Base-by-base conservation (phyloP, 2,888 invertebrate species). In the Oligia latruncula region DNA sequence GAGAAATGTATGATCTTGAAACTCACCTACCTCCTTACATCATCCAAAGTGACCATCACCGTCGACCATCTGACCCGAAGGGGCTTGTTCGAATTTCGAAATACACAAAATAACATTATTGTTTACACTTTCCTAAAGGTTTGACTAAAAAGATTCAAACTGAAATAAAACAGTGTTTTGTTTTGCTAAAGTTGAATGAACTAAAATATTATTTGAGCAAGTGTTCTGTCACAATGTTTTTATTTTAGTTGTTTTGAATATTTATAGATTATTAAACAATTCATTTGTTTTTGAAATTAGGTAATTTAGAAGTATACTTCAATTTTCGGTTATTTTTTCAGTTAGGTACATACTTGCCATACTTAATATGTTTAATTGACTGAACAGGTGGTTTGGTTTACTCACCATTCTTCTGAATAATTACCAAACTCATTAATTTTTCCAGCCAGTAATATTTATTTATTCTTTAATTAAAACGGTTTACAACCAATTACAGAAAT, bases 1-100 rank as follows among this genome's bases (percentile, higher is more conserved):
- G 4, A 58, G 20, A 71, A 62, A 64, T 52, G 0, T 11, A 4
- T 68, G 20, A 49, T 74, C 35, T 77, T 84, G 84, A 84, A 71
- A 88, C 52, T 67, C 71, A 70, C 68, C 81, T 80, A 81, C 83
- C 82, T 78, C 71, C 83, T 87, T 87, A 73, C 87, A 80, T 90
- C 89, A 80, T 78, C 78, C 66, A 49, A 64, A 35, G 15, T 46
- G 0, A 13, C n/a, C n/a, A 58, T 58, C 55, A 11, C n/a, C 13
- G 4, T 49, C 15, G 20, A 20, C 3, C 4, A 29, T 13, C 29
- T 49, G 70, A 13, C 20, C 6, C 29, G 15, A 17, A 62, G 49
- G 15, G 15, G 2, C 15, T 4, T 1, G 23, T 74, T 74, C 52
- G 35, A 40, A 74, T 58, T 74, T 76, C 4, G 2, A 67, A 65